Base-by-base conservation (phyloP, 2,113 vertebrate genomes). In the Puntigrus tetrazona region DNA sequence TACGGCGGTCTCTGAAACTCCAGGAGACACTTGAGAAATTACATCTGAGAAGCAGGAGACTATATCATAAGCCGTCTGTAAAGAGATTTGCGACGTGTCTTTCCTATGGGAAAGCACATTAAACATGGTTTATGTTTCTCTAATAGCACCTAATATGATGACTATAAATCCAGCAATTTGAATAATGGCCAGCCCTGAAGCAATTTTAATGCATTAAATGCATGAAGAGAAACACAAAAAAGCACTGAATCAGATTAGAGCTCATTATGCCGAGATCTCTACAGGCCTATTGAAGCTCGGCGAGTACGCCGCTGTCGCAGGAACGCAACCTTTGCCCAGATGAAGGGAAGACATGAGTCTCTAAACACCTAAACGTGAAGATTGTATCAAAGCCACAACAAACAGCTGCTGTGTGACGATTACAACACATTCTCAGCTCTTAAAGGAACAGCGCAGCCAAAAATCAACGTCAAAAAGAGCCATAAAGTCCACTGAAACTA, bases 221-320 rank as follows among this genome's bases (percentile, higher is more conserved):
- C 73, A 76, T 52, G 43, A 76, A 76, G 73, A 76, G 43, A 52
- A 41, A 78, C 77, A 78, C 55, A 78, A 61, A 78, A 41, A 27
- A 38, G 10, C 27, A 78, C 13, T 61, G 77, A 78, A 78, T 78
- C 52, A 78, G 77, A 78, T 78, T 78, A 78, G 55, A 78, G 52
- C 77, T 78, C 77, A 78, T 78, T 78, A 78, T 78, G 34, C 22
- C 5, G 55, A 61, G 55, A 78, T 61, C 77, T 61, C 34, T 57
- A 61, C 27, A 78, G 55, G 29, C 74, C 36, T 38, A 18, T 41
- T 78, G n/a, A 61, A 57, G 29, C 77, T 78, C 31, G 3, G 9
- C 20, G 36, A 78, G 41, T 11, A 41, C 22, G 8, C 8, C 22
- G 52, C 52, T 57, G 52, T 57, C 52, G 52, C 52, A 57, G 22